phyloP scores from a whole-genome alignment of 2,113 vertebrate species.

The Odocoileus virginianus region DNA sequence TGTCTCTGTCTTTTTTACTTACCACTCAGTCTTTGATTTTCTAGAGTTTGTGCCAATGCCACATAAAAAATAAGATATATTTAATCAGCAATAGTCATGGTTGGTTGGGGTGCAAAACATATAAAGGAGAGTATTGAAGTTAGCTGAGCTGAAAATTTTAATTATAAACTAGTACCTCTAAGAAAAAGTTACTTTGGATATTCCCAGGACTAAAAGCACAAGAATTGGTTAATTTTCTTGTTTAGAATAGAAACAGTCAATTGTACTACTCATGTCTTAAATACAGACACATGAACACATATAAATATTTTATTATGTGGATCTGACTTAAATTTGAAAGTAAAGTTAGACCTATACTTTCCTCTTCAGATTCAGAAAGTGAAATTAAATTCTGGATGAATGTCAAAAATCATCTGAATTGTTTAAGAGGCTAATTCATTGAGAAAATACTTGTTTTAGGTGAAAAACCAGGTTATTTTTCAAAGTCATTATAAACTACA shows the following conservation, averaged over 20 bases:
- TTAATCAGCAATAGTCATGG: neutral
- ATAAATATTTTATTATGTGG: neutral
- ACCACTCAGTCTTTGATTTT: neutral
- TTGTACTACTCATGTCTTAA: neutral
- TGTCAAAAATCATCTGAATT: neutral
- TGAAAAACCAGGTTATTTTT: neutral
- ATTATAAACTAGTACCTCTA: neutral
- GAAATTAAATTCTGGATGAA: neutral
- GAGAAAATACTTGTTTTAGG: slow-evolving; percentile 3
- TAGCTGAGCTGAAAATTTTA: neutral
- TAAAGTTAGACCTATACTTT: neutral
- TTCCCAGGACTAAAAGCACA: neutral
- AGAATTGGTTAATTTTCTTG: neutral
- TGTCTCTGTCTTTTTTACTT: neutral
- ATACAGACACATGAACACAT: neutral
- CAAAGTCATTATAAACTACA: neutral
- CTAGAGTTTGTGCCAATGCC: neutral
- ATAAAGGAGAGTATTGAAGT: neutral
- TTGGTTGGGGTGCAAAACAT: neutral
- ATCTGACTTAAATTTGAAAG: neutral
- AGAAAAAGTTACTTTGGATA: neutral
- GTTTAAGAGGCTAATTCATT: neutral
- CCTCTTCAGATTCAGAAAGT: neutral
- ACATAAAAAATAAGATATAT: neutral
- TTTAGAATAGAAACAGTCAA: neutral